Base-by-base conservation (phyloP, 2,113 vertebrate species). In the Gambusia holbrooki region DNA sequence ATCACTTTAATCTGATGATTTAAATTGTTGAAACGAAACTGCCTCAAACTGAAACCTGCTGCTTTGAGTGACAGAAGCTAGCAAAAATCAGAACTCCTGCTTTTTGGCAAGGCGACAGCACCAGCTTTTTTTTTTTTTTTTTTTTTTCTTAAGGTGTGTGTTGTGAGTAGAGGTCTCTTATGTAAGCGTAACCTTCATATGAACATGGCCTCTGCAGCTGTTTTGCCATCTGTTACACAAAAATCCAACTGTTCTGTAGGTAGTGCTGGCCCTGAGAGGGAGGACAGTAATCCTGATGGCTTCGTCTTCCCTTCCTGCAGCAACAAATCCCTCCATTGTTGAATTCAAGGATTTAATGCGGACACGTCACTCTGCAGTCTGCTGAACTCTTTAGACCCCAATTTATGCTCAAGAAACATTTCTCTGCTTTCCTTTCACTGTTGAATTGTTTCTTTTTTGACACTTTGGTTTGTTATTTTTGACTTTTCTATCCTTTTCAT, bases 141-240 rank as follows among this genome's bases (percentile, higher is more conserved):
- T 42, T 64, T 42, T 42, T 40, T 40, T 63, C 66, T 42, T 77
- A 32, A 82, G 69, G 27, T 74, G 68, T 69, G 42, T 64, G 76
- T 82, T 63, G 33, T 28, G 29, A 75, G 69, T 32, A 25, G 37
- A 63, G 80, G 32, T 76, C 77, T 83, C 76, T 82, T 67, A 45
- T 66, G 86, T 80, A 73, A 82, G 64, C 65, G n/a, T 83, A 85
- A 89, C 84, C 82, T 89, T 88, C 54, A 73, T 40, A 32, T 60
- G 29, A 74, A 85, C 80, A 81, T 58, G 15, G 71, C 30, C 71
- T 82, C 70, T 72, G 83, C 87, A 89, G 76, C 83, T 84, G 86
- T 74, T 66, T 28, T 37, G 33, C 74, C 90, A 86, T 92, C 86
- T 91, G 84, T 74, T 84, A 14, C 35, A 71, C 30, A 81, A 71